These are phyloP conservation scores for Limnephilus lunatus DNA, from an alignment of 2,888 invertebrate species.

Conservation along the genomic window DNA sequence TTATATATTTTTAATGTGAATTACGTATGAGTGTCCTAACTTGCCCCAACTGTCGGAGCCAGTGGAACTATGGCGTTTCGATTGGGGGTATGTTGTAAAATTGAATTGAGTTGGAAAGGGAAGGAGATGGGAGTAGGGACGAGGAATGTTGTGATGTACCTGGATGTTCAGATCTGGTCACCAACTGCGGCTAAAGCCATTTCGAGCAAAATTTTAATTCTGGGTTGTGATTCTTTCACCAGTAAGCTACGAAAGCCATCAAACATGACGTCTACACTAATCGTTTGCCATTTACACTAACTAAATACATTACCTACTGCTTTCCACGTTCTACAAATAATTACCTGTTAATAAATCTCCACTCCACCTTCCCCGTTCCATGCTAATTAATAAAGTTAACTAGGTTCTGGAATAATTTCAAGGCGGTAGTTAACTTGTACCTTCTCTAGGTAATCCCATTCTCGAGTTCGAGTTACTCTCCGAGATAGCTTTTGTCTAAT, in stretches of 20 bases:
- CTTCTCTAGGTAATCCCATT: not conserved
- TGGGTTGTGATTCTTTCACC: no score
- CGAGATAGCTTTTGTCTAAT: not conserved
- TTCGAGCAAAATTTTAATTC: no score
- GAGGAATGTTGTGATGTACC: no score
- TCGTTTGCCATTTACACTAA: not conserved
- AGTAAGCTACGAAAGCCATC: not conserved
- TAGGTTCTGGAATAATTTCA: not conserved
- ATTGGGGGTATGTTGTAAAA: no score
- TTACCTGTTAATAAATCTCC: not conserved
- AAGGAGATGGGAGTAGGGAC: no score
- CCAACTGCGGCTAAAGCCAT: no score
- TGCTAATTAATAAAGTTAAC: conserved; percentile 11
- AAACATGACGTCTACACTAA: not conserved
- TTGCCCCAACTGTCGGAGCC: no score
- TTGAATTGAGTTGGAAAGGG: no score
- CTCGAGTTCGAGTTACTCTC: not conserved
- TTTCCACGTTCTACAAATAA: not conserved
- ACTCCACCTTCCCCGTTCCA: not conserved
- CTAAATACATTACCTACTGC: not conserved
- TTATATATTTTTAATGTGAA: no score
- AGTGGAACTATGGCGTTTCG: no score
- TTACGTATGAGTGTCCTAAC: no score
- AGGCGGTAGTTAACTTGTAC: not conserved
- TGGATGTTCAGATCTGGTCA: no score